These are phyloP conservation scores for Polypedilum vanderplanki DNA, from an alignment of 1,140 invertebrate species.

Conservation along the genomic window DNA sequence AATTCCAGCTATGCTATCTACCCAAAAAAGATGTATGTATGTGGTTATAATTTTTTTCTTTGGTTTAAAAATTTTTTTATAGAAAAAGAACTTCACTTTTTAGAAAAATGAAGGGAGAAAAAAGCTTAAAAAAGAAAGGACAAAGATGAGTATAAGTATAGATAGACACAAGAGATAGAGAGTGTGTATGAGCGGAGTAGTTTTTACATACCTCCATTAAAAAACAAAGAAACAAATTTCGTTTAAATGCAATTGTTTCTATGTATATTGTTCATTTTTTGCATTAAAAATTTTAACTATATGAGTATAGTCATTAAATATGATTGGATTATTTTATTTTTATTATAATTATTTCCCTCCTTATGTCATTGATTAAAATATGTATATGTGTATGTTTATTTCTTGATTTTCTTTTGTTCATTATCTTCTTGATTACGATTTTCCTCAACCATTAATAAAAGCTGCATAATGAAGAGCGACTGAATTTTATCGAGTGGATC, in stretches of 20 bases:
- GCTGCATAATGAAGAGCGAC: constrained; percentile 60
- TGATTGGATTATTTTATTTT: background rate
- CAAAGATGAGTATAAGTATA: too few relatives aligned
- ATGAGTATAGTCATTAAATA: background rate
- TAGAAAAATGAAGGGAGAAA: too few relatives aligned
- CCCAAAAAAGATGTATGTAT: background rate
- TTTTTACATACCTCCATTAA: too few relatives aligned
- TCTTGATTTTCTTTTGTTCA: background rate
- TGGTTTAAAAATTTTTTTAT: background rate
- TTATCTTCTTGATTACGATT: constrained; percentile 32
- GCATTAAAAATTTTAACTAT: background rate
- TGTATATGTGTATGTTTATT: background rate
- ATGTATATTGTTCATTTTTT: background rate
- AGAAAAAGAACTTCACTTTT: too few relatives aligned
- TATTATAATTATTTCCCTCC: background rate
- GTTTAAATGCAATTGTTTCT: constrained; percentile 1
- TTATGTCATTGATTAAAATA: background rate
- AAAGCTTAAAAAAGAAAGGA: too few relatives aligned
- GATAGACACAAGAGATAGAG: too few relatives aligned
- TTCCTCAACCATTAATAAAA: constrained; percentile 50
- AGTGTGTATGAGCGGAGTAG: too few relatives aligned
- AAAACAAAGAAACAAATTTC: background rate
- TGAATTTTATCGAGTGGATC: constrained; percentile 88
- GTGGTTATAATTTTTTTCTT: background rate
- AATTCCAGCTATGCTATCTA: background rate